Percentiles rank a stretch among this genome's conserved stretches.
Conservation (phyloP, 2,113 vertebrate genomes). For the Ageneiosus marmoratus region DNA sequence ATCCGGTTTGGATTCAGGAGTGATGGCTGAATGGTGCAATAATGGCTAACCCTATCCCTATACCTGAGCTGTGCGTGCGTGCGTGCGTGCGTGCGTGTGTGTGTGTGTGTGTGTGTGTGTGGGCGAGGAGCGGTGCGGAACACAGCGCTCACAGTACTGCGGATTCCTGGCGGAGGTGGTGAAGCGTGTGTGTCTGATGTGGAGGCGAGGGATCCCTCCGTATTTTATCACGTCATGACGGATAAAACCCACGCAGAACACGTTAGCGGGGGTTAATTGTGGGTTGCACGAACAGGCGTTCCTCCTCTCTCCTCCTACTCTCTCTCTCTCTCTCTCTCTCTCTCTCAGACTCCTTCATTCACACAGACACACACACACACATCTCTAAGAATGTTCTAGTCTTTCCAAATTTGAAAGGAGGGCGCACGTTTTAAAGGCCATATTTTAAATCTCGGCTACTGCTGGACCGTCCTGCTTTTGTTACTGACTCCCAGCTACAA, state of each 20-base stretch:
- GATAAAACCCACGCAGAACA: conserved; percentile 13
- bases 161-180: conserved; percentile 34
- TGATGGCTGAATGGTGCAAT: neutral
- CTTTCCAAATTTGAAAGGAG: conserved; percentile 24
- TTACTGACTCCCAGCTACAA: conserved; percentile 11
- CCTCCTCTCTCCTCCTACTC: neutral
- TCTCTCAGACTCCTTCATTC: neutral
- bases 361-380: neutral
- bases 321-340: neutral
- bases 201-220: conserved; percentile 51
- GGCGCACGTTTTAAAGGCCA: conserved; percentile 39
- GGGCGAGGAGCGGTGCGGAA: neutral
- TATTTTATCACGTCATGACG: conserved; percentile 23
- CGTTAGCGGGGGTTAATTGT: conserved; percentile 4
- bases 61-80: neutral
- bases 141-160: conserved; percentile 23
- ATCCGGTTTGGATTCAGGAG: neutral
- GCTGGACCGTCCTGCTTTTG: conserved; percentile 12
- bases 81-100: neutral
- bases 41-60: neutral
- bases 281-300: neutral
- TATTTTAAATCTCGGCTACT: conserved; percentile 8
- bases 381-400: conserved; percentile 9
- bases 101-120: neutral
- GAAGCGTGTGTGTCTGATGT: conserved; percentile 26